Base-by-base conservation (phyloP, 2,113 vertebrate genomes). In the Dissostichus mawsoni region DNA sequence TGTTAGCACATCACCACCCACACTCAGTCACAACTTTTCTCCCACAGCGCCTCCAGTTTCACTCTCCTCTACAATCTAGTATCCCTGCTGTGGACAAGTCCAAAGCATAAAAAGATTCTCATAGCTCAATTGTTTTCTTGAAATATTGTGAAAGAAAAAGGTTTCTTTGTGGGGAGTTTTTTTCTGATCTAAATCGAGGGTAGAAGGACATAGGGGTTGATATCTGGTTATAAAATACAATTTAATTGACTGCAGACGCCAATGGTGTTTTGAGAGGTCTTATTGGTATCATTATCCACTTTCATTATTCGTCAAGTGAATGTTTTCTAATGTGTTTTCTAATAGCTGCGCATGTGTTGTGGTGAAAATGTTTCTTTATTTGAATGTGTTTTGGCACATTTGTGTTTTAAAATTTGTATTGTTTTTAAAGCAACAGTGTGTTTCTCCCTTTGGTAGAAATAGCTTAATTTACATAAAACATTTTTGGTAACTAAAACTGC, bases 1-100 rank as follows among this genome's bases (percentile, higher is more conserved):
- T 74, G 71, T 78, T 50, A 84, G 20, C 75, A 82, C 3, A 74
- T 25, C 68, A 81, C 67, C 81, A 74, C 85, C 79, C 64, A 57
- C 29, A 48, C 48, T 23, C 65, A 44, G 14, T 25, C 81, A 67
- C 56, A 67, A 64, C 59, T 72, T 72, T 62, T 47, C 41, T 64
- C 53, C 78, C 48, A 50, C 73, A 51, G 12, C 48, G 62, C 47
- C 76, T 66, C 51, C 52, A 23, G 16, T 63, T 72, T 48, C 64
- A 44, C 33, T 48, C 62, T 62, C 12, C 50, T 55, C 47, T 76
- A 2, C 76, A 69, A 79, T 82, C 56, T 23, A 29, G 57, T 16
- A 4, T 66, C 29, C 45, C 52, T 23, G 68, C 62, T 73, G 62
- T 48, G 74, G 23, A 18, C 56, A 62, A 20, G n/a, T 57, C 41